Evolutionary conservation across 2,888 invertebrate species (phyloP), one percentile per base, ranked within the genome.

Genomic region (Carcina quercana): DNA sequence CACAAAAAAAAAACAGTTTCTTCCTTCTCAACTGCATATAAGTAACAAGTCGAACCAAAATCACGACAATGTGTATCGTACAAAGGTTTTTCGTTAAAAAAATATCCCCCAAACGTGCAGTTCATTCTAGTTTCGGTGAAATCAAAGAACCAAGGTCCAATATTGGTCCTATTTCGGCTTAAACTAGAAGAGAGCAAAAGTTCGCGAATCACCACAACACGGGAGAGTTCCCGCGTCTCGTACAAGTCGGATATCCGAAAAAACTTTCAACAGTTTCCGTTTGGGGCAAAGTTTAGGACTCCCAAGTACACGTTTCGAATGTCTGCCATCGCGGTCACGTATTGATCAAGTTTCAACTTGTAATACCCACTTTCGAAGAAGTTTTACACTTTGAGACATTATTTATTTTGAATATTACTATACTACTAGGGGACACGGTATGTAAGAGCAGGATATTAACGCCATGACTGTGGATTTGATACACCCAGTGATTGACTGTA

Each of bases 371-470:
- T 26, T 26, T 21, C 12, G 8, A 12, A 22, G 17, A 17, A 13
- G 5, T n/a, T 14, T 15, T 11, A 15, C 13, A 30, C 20, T 27
- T 11, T 21, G 13, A 13, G 25, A 6, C 25, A 25, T 13, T 25
- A 25, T 25, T 15, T 26, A 26, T 14, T 26, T 26, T 26, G 15
- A 26, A 28, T 32, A 25, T 30, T 19, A 32, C 34, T 26, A 15
- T 26, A 13, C 36, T 33, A 47, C 19, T 19, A 19, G 19, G 19
- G 19, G 19, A n/a, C n/a, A n/a, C n/a, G n/a, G n/a, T n/a, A n/a
- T n/a, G n/a, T n/a, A n/a, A n/a, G n/a, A n/a, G n/a, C n/a, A n/a
- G n/a, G n/a, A n/a, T n/a, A n/a, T n/a, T n/a, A n/a, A n/a, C n/a
- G n/a, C n/a, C n/a, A n/a, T n/a, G n/a, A n/a, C n/a, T n/a, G n/a